These are phyloP conservation scores for Ganaspis brasiliensis DNA, from an alignment of 2,888 invertebrate genomes.

Conservation along the genomic window DNA sequence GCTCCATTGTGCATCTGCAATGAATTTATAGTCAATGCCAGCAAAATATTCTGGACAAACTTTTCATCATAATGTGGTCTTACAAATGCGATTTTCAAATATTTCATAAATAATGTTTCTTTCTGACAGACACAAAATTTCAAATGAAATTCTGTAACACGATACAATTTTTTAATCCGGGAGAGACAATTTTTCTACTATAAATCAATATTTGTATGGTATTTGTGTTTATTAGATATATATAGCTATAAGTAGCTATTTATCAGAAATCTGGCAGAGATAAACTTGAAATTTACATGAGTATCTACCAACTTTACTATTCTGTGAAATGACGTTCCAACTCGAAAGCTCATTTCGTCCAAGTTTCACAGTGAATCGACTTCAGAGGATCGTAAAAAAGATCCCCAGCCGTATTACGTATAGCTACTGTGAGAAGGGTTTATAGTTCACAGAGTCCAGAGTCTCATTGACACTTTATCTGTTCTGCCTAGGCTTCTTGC, in stretches of 20 bases:
- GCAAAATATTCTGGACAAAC: conserved; percentile 8
- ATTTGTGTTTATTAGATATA: neutral
- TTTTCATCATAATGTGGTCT: conserved; percentile 17
- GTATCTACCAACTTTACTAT: conserved; percentile 25
- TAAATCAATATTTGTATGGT: neutral
- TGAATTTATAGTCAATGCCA: conserved; percentile 5
- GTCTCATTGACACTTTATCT: conserved; percentile 15
- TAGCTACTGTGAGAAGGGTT: neutral
- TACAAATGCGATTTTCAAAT: conserved; percentile 11
- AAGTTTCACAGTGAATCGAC: conserved; percentile 30
- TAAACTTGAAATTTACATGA: conserved; percentile 26
- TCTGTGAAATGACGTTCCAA: conserved; percentile 32
- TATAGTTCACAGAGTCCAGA: conserved; percentile 27
- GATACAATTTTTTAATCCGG: no score
- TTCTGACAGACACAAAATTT: neutral
- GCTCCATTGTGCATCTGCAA: conserved; percentile 7
- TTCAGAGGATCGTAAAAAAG: conserved; percentile 30
- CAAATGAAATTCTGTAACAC: neutral
- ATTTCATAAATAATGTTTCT: neutral
- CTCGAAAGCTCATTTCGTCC: conserved; percentile 35
- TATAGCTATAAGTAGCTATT: neutral
- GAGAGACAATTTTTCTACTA: no score
- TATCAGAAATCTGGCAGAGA: neutral
- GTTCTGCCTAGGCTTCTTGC: neutral
- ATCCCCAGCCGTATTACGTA: neutral